These are phyloP conservation scores for Pseudochaenichthys georgianus DNA, from an alignment of 2,797 vertebrate genomes.

Conservation along the genomic window DNA sequence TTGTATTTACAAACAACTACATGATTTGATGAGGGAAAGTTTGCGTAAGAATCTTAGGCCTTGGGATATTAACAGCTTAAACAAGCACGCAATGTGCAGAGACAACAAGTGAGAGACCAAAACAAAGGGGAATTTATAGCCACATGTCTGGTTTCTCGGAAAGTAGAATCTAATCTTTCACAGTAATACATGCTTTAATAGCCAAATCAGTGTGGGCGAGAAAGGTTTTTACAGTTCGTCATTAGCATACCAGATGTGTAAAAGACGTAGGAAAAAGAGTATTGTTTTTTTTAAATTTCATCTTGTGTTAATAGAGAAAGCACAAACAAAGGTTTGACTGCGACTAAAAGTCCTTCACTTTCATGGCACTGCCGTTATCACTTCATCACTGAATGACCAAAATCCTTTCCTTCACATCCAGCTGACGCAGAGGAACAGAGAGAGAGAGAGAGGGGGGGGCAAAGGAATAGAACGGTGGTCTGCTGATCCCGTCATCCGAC, in stretches of 20 bases:
- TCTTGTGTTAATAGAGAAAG: constrained; percentile 31
- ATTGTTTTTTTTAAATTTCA: constrained; percentile 19
- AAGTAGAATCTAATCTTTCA: constrained; percentile 14
- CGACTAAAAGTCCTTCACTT: constrained; percentile 24
- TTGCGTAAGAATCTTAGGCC: constrained; percentile 2
- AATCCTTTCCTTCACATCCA: constrained; percentile 28
- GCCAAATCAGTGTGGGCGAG: background rate
- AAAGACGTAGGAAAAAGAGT: background rate
- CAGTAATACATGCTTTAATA: background rate
- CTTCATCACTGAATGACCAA: background rate
- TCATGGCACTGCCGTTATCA: constrained; percentile 17
- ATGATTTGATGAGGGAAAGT: constrained; percentile 15
- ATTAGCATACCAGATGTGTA: background rate
- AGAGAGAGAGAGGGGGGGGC: constrained; percentile 11
- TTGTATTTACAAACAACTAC: constrained; percentile 52
- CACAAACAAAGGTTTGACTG: background rate
- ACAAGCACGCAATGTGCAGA: constrained; percentile 20
- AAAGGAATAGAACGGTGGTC: constrained; percentile 17
- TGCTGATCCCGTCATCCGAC: constrained; percentile 59
- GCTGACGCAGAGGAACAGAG: constrained; percentile 35
- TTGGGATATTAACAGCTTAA: constrained; percentile 30
- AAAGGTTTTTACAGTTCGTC: constrained; percentile 13
- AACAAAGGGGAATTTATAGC: background rate
- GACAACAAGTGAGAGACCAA: constrained; percentile 7
- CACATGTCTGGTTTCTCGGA: background rate